Evolutionary conservation across 2,888 invertebrate genomes (phyloP).

Genomic region (Dryobotodes eremita): DNA sequence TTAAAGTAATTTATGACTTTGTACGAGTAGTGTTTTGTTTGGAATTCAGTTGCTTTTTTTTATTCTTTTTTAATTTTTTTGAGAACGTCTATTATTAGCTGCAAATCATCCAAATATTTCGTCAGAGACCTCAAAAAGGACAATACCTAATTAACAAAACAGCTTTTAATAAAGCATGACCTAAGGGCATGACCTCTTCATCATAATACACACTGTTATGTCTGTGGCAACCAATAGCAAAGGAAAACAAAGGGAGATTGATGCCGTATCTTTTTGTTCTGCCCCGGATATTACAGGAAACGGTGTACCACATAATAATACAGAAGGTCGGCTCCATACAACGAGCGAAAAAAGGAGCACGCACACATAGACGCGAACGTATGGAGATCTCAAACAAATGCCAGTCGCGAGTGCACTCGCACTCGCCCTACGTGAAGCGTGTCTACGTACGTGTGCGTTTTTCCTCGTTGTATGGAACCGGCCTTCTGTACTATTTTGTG

Average conservation of each 20-base stretch:
- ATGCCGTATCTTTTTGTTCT: constrained; percentile 67
- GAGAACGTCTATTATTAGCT: neutral
- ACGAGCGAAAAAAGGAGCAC: neutral
- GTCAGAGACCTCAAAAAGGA: neutral
- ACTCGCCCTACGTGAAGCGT: neutral
- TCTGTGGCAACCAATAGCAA: constrained; percentile 69
- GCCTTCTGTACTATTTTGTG: constrained; percentile 7
- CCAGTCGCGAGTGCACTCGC: neutral
- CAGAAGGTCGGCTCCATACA: neutral
- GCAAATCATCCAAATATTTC: neutral
- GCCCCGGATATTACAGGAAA: constrained; percentile 72
- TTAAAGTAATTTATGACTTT: too few relatives aligned
- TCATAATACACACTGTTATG: constrained; percentile 51
- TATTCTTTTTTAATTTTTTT: too few relatives aligned
- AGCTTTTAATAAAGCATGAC: neutral
- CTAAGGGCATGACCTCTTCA: constrained; percentile 48
- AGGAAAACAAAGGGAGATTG: constrained; percentile 72
- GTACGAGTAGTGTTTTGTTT: too few relatives aligned
- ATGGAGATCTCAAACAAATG: neutral
- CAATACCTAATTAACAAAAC: neutral
- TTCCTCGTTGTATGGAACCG: fast-evolving
- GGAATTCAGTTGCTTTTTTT: too few relatives aligned
- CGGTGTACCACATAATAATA: neutral
- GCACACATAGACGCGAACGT: too few relatives aligned
- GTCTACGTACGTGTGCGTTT: neutral